Percentiles rank a stretch among this genome's conserved stretches.
phyloP scores from a whole-genome alignment of 2,888 invertebrate species.

The Neoitamus cyanurus region DNA sequence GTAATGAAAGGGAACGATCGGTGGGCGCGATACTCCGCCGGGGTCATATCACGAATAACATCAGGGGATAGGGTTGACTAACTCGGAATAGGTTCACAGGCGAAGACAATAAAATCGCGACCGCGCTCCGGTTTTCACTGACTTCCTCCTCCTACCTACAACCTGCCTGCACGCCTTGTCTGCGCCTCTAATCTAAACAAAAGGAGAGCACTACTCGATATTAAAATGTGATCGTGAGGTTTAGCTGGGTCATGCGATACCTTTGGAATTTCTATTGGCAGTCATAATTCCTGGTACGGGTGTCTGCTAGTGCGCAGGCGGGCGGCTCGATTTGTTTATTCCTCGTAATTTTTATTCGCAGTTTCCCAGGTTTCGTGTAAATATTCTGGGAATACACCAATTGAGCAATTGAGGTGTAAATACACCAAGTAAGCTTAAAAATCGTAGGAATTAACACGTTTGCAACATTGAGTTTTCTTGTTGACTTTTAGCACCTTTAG shows the following conservation, averaged over 20 bases:
- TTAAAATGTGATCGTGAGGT: slow-evolving; percentile 50
- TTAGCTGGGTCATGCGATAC: slow-evolving; percentile 48
- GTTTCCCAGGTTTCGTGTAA: background rate
- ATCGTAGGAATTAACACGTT: background rate
- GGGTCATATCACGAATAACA: slow-evolving; percentile 46
- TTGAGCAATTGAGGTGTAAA: too few relatives aligned
- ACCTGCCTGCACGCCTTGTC: background rate
- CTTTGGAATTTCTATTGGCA: slow-evolving; percentile 43
- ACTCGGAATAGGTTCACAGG: slow-evolving; percentile 6
- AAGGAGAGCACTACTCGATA: slow-evolving; percentile 41
- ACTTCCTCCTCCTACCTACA: slow-evolving; percentile 2
- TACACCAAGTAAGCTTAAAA: background rate
- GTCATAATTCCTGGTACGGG: slow-evolving; percentile 44
- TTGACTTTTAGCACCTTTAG: background rate
- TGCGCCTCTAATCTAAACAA: slow-evolving; percentile 18
- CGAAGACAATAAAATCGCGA: slow-evolving; percentile 43
- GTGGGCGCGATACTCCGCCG: background rate
- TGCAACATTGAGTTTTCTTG: background rate
- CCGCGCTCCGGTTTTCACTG: slow-evolving; percentile 3
- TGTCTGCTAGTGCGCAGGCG: background rate
- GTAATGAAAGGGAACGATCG: slow-evolving; percentile 45
- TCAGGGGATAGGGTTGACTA: slow-evolving; percentile 48
- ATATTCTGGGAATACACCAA: background rate
- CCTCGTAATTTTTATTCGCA: background rate
- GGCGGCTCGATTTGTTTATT: background rate